These are phyloP conservation scores for Bombus polaris DNA, from an alignment of 1,140 invertebrate genomes.

Conservation along the genomic window DNA sequence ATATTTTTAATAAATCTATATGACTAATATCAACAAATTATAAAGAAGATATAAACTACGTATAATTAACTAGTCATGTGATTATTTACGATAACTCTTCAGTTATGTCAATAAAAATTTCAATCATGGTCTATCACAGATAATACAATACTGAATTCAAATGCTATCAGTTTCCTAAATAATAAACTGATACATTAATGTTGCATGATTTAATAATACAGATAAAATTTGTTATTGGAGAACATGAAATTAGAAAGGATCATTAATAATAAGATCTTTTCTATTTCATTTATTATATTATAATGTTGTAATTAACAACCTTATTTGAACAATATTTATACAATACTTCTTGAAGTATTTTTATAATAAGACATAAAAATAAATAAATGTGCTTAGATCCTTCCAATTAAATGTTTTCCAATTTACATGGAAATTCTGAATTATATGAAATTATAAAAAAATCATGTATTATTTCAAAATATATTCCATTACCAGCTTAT, in stretches of 20 bases:
- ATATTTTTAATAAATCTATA: slow-evolving; percentile 2
- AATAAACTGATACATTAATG: slow-evolving; percentile 18
- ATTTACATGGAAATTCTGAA: slow-evolving; percentile 39
- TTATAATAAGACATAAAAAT: background rate
- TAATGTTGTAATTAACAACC: background rate
- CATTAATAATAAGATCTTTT: background rate
- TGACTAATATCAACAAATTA: slow-evolving; percentile 20
- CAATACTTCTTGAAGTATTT: background rate
- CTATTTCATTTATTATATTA: background rate
- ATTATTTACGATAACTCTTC: background rate
- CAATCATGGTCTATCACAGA: slow-evolving; percentile 26
- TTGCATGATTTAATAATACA: slow-evolving; percentile 24
- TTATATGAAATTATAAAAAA: slow-evolving; percentile 20
- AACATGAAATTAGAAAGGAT: slow-evolving; percentile 35
- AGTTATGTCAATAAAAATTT: slow-evolving; percentile 17
- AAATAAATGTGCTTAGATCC: slow-evolving; percentile 3
- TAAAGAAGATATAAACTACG: slow-evolving; percentile 20
- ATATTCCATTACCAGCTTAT: background rate
- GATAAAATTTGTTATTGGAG: slow-evolving; percentile 29
- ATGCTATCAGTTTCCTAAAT: slow-evolving; percentile 27
- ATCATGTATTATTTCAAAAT: slow-evolving; percentile 19
- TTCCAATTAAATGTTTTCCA: slow-evolving; percentile 42
- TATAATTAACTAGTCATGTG: slow-evolving; percentile 5
- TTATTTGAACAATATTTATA: slow-evolving; percentile 2
- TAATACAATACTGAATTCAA: slow-evolving; percentile 22